These are phyloP conservation scores for Coecobrya sp. DNA, from an alignment of 2,888 invertebrate genomes.

Conservation along the genomic window DNA sequence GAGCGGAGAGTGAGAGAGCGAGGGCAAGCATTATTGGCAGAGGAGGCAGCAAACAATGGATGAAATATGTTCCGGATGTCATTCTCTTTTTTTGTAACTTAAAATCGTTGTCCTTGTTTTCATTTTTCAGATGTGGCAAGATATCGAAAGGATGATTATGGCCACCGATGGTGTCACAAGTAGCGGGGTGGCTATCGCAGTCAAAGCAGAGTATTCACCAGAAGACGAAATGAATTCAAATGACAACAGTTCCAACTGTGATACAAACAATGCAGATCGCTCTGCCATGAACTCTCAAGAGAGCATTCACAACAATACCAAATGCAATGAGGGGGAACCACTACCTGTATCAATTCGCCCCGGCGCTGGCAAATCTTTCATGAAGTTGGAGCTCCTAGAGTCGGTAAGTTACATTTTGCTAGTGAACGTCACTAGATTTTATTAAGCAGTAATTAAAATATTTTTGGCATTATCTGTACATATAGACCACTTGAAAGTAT, in stretches of 20 bases:
- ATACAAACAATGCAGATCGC: constrained; percentile 66
- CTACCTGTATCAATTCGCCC: constrained; percentile 73
- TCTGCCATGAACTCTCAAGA: constrained; percentile 59
- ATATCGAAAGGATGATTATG: constrained; percentile 86
- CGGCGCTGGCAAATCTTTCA: constrained; percentile 68
- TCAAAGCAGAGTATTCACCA: constrained; percentile 82
- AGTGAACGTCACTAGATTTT: background rate
- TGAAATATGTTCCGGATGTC: constrained; percentile 71
- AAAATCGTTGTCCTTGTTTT: constrained; percentile 69
- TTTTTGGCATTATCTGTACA: no score
- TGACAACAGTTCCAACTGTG: constrained; percentile 79
- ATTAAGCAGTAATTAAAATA: background rate
- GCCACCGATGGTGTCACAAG: constrained; percentile 82
- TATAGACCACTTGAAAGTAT: no score
- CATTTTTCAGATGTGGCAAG: constrained; percentile 86
- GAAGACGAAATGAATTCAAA: constrained; percentile 77
- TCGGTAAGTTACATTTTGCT: constrained; percentile 65
- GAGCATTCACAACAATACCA: constrained; percentile 50
- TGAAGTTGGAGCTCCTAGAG: constrained; percentile 77
- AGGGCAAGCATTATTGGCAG: background rate
- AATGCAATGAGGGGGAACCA: constrained; percentile 48
- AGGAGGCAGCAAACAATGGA: constrained; percentile 19
- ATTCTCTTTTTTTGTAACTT: constrained; percentile 41
- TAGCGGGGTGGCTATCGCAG: constrained; percentile 78
- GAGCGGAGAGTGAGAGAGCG: background rate